Base-by-base conservation (phyloP, 2,797 vertebrate genomes). In the Carapus acus region DNA sequence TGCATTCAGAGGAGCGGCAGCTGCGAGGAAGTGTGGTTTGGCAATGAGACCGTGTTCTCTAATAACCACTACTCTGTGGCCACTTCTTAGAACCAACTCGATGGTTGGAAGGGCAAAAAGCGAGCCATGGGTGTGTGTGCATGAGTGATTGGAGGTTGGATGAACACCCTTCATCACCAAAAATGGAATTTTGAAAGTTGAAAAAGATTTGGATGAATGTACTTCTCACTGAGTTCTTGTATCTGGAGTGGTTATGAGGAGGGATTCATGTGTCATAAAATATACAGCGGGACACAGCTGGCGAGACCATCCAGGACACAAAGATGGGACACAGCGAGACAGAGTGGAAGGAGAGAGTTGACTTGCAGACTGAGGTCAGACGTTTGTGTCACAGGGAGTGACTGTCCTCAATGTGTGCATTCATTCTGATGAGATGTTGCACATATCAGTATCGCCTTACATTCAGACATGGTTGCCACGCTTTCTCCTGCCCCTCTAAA, bases 1-100 rank as follows among this genome's bases (percentile, higher is more conserved):
- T 69, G 50, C 58, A 70, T n/a, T n/a, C n/a, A n/a, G 58, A 74
- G 77, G 54, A 76, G 67, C 69, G 72, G 75, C 79, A 78, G 71
- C 70, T 79, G 71, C 63, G 36, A 44, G 65, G 50, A 51, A 62
- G 51, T 62, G 54, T 66, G 81, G 80, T 77, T 75, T 82, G 82
- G 76, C 80, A 68, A 44, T 16, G 19, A 42, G 12, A 29, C 36
- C 31, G 45, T 37, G 36, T 73, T 79, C 69, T 65, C 65, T 69
- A 71, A 76, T 76, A 77, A 74, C 58, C 71, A 57, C 27, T 39
- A 52, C 16, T 73, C 64, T 77, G 54, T 51, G 66, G 62, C 73
- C 56, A 46, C 43, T 71, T 67, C 54, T 68, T 9, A 65, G 69
- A 74, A 77, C 54, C 61, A 73, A 54, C 44, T 43, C 53, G 50